Conservation (phyloP, 2,113 vertebrate genomes). For the Chunga burmeisteri region DNA sequence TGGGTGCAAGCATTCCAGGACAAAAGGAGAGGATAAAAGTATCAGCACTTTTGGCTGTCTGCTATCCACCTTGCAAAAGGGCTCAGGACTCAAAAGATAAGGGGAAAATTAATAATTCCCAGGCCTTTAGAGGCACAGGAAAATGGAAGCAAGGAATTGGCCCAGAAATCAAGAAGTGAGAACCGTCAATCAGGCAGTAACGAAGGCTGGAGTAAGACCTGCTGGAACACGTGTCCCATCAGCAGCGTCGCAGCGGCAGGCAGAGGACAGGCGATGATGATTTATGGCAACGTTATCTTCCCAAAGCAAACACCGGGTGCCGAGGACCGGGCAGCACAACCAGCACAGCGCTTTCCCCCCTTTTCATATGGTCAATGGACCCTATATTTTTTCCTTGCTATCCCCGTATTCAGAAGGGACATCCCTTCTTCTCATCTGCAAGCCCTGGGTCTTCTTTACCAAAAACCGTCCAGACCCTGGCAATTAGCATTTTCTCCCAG, state of each 20-base stretch:
- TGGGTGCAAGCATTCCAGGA: accelerated
- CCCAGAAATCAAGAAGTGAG: neutral
- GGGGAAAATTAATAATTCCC: neutral
- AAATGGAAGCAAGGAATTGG: neutral
- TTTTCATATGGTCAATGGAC: neutral
- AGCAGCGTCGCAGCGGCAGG: neutral
- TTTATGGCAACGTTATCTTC: neutral
- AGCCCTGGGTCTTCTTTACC: neutral
- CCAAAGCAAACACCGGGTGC: accelerated
- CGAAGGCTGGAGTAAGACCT: neutral
- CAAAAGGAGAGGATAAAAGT: neutral
- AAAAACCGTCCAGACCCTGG: neutral
- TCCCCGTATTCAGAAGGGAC: neutral
- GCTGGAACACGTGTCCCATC: neutral
- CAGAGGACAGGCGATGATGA: neutral
- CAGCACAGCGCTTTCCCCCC: neutral
- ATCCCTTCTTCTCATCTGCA: neutral
- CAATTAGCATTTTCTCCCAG: neutral
- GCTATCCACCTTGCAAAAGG: neutral
- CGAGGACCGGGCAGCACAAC: neutral
- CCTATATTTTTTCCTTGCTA: neutral
- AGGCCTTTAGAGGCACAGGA: neutral
- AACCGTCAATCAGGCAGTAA: neutral
- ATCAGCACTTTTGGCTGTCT: neutral
- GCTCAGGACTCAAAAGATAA: neutral